These are phyloP conservation scores for Cyphomyrmex costatus DNA, from an alignment of 1,140 invertebrate species.

Conservation along the genomic window DNA sequence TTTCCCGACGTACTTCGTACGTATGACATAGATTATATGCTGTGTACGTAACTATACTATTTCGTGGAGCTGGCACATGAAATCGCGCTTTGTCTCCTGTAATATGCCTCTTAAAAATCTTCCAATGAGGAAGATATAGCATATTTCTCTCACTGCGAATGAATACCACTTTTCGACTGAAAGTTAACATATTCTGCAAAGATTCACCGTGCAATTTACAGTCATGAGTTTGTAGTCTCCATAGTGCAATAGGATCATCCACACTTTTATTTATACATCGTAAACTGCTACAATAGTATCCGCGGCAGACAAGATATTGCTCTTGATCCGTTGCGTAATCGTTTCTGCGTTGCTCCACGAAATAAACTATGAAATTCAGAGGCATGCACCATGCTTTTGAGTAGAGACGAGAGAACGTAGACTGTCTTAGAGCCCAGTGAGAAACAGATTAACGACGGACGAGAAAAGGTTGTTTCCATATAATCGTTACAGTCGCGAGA, in stretches of 20 bases:
- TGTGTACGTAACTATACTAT: slow-evolving; percentile 56
- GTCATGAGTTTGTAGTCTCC: slow-evolving; percentile 5
- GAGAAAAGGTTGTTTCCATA: slow-evolving; percentile 68
- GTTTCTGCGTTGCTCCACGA: slow-evolving; percentile 49
- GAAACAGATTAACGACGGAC: slow-evolving; percentile 81
- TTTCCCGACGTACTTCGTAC: slow-evolving; percentile 15
- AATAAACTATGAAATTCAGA: slow-evolving; percentile 68
- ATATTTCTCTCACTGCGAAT: slow-evolving; percentile 12
- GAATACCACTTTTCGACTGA: slow-evolving; percentile 22
- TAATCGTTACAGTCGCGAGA: slow-evolving; percentile 66
- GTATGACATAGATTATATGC: slow-evolving; percentile 71
- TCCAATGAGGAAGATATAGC: neutral
- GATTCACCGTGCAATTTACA: slow-evolving; percentile 43
- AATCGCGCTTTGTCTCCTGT: slow-evolving; percentile 20
- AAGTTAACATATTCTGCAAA: slow-evolving; percentile 19
- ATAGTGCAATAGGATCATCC: slow-evolving; percentile 65
- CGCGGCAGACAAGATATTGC: neutral
- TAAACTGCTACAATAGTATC: slow-evolving; percentile 16
- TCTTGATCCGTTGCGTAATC: neutral
- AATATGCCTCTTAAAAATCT: neutral
- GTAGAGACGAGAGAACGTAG: slow-evolving; percentile 84
- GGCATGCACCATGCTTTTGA: slow-evolving; percentile 78
- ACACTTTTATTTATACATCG: neutral
- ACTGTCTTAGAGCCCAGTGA: slow-evolving; percentile 83
- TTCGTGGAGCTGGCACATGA: slow-evolving; percentile 72